Base-by-base conservation (phyloP, 2,888 invertebrate species). In the Galerucella pusilla region DNA sequence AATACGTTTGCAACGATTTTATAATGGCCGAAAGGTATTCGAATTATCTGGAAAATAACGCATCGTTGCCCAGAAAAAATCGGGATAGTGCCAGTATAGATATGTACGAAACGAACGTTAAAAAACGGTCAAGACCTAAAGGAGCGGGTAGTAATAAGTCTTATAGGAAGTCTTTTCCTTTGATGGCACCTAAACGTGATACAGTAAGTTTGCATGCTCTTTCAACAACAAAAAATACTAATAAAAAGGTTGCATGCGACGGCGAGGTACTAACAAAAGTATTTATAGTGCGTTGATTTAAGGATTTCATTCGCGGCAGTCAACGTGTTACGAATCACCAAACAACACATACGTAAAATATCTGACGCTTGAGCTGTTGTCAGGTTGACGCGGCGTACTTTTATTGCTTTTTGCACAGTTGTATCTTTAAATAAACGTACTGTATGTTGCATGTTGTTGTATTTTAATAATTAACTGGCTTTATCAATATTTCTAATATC, bases 11-110 rank as follows among this genome's bases (percentile, higher is more conserved):
- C 74, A 67, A 82, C n/a, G 80, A 85, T 78, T 85, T 86, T 75
- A 81, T 86, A 66, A 75, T 80, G 61, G 84, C 83, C 1, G 86
- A 86, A 79, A 78, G 82, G 6, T 83, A 78, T 69, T 75, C 80
- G 12, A 77, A 71, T 71, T 81, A 80, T 71, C 57, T 83, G 42
- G 80, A 83, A 72, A 81, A 77, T 60, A 71, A 71, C 54, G 57
- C 46, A 60, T 66, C 46, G 28, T 59, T 76, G 12, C 65, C 63
- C 1, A 71, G 68, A 60, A 75, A 73, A 28, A 75, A 70, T 66
- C 65, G 59, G 7, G 67, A 77, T 49, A 59, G 54, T 11, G 14
- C 68, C 12, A 73, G 63, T 46, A 63, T 65, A 42, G 74, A 74
- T 14, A 45, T 76, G 42, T 71, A 77, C 9, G 68, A 65, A 5